Evolutionary conservation across 1,140 invertebrate species (phyloP).

Genomic region (Lethocerus indicus): DNA sequence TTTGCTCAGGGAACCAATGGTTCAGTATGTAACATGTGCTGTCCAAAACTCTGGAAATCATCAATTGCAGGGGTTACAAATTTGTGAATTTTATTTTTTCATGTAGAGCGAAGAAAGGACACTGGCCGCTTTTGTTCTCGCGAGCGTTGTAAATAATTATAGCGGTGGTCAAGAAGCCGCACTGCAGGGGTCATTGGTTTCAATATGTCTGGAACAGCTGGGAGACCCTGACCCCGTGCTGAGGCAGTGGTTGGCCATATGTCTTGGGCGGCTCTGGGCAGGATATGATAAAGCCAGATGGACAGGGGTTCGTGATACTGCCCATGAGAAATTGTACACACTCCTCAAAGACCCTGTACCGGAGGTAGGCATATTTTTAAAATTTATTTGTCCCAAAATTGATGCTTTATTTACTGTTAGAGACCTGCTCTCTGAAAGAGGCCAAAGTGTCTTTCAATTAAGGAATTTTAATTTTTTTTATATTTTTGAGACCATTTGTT

Average conservation of each 20-base stretch:
- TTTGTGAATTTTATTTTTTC: conserved; percentile 3
- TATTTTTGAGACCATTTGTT: no score
- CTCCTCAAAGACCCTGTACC: conserved; percentile 64
- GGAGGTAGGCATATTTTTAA: conserved; percentile 62
- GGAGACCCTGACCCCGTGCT: conserved; percentile 44
- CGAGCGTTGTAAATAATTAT: conserved; percentile 83
- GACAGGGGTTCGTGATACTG: conserved; percentile 88
- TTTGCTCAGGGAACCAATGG: no score
- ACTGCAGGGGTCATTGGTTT: conserved; percentile 68
- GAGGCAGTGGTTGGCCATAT: conserved; percentile 83
- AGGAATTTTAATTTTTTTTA: no score
- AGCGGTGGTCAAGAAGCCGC: conserved; percentile 72
- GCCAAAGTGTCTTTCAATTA: no score
- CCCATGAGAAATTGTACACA: conserved; percentile 81
- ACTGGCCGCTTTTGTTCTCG: conserved; percentile 79
- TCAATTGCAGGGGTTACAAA: no score
- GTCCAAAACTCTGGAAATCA: no score
- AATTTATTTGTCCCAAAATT: no score
- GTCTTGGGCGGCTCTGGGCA: conserved; percentile 85
- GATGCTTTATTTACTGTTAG: no score
- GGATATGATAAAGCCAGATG: conserved; percentile 85
- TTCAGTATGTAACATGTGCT: no score
- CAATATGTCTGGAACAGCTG: conserved; percentile 74
- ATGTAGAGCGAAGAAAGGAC: conserved; percentile 67
- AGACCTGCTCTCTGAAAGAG: no score